phyloP scores from a whole-genome alignment of 2,888 invertebrate species.

The Caenorhabditis japonica region DNA sequence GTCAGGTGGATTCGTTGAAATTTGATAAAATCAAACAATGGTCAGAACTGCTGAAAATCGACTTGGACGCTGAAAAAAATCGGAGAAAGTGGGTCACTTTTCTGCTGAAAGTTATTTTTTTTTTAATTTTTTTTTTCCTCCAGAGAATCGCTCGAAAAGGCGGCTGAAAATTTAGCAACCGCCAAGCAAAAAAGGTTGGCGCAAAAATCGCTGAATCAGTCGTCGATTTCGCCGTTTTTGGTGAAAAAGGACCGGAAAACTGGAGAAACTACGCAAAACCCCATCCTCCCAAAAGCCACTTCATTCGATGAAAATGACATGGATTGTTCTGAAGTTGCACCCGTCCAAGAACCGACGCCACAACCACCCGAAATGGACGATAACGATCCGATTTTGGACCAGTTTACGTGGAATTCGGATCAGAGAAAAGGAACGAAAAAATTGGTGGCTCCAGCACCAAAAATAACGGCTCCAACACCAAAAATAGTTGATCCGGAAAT shows the following conservation, averaged over 20 bases:
- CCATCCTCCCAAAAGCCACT: no score
- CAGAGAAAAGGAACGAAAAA: no score
- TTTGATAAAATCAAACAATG: conserved; percentile 18
- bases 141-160: conserved; percentile 20
- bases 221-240: conserved; percentile 44
- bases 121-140: conserved; percentile 8
- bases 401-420: background rate
- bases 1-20: conserved; percentile 5
- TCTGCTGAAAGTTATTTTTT: background rate
- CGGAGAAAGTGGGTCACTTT: conserved; percentile 18
- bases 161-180: background rate
- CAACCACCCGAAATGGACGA: background rate
- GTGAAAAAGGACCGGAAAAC: conserved; percentile 30
- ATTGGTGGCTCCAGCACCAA: no score
- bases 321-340: background rate
- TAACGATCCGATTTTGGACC: background rate
- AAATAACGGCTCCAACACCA: no score
- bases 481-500: no score
- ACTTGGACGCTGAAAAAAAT: conserved; percentile 29
- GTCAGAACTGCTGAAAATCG: conserved; percentile 23
- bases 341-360: conserved; percentile 1
- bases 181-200: conserved; percentile 3
- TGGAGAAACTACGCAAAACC: conserved; percentile 9
- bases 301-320: no score
- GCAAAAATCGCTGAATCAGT: conserved; percentile 25